Conservation (phyloP, 2,888 invertebrate genomes). For the Polylopha cassiicola region DNA sequence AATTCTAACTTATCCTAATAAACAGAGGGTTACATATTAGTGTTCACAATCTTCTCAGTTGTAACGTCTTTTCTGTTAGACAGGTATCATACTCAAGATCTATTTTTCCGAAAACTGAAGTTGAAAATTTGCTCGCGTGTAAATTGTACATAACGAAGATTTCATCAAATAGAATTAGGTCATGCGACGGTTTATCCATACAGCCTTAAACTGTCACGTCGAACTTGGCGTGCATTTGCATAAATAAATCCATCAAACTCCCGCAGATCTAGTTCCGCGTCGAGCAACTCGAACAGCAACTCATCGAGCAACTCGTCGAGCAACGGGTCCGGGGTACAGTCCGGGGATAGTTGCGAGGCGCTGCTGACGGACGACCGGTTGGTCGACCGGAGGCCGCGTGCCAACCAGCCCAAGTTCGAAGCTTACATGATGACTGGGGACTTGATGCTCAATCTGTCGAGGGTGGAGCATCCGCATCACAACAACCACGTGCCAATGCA, state of each 20-base stretch:
- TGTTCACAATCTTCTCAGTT: too few species aligned
- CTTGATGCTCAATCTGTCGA: conserved; percentile 93
- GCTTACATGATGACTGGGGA: conserved; percentile 99
- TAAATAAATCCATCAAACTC: conserved; percentile 19
- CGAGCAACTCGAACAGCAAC: conserved; percentile 64
- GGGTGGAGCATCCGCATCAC: conserved; percentile 82
- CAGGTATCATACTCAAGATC: too few species aligned
- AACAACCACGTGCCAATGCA: conserved; percentile 72
- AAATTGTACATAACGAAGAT: too few species aligned
- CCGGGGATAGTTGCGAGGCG: conserved; percentile 72
- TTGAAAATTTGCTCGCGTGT: too few species aligned
- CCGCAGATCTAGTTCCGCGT: conserved; percentile 58
- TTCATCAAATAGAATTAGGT: too few species aligned
- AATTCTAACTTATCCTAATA: too few species aligned
- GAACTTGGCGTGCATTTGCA: conserved; percentile 19
- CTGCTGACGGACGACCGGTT: conserved; percentile 60
- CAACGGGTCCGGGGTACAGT: conserved; percentile 73
- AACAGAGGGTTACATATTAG: too few species aligned
- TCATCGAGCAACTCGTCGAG: conserved; percentile 65
- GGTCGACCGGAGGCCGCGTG: conserved; percentile 50
- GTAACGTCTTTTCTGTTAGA: too few species aligned
- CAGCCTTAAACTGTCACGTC: too few species aligned
- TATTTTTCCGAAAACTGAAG: too few species aligned
- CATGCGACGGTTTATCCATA: too few species aligned
- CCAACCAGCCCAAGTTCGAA: conserved; percentile 83